phyloP scores from a whole-genome alignment of 2,113 vertebrate species.

The Penelope pileata region DNA sequence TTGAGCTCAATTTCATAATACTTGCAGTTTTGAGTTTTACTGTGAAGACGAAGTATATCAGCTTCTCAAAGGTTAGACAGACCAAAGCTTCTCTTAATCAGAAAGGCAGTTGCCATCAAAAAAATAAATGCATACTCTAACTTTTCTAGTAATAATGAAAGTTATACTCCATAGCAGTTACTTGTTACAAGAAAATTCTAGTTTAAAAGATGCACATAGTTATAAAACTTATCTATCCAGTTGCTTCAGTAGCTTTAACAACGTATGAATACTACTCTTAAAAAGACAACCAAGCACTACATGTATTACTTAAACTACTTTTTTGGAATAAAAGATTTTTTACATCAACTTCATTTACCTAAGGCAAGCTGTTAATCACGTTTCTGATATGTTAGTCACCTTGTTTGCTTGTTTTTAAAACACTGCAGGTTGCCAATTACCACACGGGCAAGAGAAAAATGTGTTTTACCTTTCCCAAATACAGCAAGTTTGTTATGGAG shows the following conservation, averaged over 20 bases:
- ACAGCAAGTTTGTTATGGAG: not conserved
- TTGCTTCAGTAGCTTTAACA: not conserved
- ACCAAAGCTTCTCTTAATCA: not conserved
- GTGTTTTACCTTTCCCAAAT: not conserved
- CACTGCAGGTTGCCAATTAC: not conserved
- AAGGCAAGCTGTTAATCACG: not conserved
- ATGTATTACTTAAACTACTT: not conserved
- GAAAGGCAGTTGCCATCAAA: not conserved
- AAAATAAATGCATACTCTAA: accelerated
- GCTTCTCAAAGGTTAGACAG: not conserved
- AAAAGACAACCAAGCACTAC: not conserved
- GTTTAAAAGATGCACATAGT: not conserved
- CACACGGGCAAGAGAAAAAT: not conserved
- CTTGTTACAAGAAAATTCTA: too few relatives aligned
- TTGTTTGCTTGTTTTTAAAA: not conserved
- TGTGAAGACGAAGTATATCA: not conserved
- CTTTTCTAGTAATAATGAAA: not conserved
- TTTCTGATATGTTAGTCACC: not conserved
- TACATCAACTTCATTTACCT: not conserved
- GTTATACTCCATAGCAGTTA: not conserved
- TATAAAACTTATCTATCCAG: not conserved
- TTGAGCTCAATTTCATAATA: not conserved
- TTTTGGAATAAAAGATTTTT: not conserved
- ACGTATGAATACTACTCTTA: not conserved
- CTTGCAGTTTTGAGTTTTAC: not conserved